phyloP scores from a whole-genome alignment of 2,888 invertebrate genomes.

The Himalopsyche japonica region DNA sequence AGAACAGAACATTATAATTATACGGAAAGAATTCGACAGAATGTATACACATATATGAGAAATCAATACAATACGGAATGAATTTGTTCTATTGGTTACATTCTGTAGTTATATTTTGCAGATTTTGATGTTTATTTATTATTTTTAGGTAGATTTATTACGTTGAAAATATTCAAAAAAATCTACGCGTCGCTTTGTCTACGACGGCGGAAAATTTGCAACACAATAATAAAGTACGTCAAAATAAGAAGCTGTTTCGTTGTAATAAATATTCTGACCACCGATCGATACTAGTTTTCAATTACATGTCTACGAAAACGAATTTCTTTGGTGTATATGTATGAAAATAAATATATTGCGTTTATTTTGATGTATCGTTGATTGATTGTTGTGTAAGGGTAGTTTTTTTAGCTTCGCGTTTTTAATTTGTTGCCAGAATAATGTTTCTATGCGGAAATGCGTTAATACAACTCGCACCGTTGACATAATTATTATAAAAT shows the following conservation, averaged over 20 bases:
- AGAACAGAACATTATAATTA: too few species aligned
- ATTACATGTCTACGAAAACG: background rate
- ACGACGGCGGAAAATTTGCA: background rate
- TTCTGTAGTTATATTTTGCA: too few species aligned
- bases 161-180: background rate
- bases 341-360: background rate
- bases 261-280: background rate
- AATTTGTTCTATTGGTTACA: too few species aligned
- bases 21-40: too few species aligned
- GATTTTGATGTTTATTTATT: too few species aligned
- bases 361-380: background rate
- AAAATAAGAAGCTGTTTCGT: background rate
- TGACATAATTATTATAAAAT: constrained; percentile 11
- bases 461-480: background rate
- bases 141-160: too few species aligned
- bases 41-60: too few species aligned
- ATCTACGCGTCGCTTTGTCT: background rate
- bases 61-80: too few species aligned
- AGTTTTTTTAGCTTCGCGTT: background rate
- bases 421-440: background rate
- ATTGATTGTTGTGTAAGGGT: background rate
- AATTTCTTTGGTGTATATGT: background rate
- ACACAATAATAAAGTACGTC: background rate
- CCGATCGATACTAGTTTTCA: background rate
- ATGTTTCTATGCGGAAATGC: background rate